Conservation (phyloP, 2,113 vertebrate species). For the Atlantisia rogersi region DNA sequence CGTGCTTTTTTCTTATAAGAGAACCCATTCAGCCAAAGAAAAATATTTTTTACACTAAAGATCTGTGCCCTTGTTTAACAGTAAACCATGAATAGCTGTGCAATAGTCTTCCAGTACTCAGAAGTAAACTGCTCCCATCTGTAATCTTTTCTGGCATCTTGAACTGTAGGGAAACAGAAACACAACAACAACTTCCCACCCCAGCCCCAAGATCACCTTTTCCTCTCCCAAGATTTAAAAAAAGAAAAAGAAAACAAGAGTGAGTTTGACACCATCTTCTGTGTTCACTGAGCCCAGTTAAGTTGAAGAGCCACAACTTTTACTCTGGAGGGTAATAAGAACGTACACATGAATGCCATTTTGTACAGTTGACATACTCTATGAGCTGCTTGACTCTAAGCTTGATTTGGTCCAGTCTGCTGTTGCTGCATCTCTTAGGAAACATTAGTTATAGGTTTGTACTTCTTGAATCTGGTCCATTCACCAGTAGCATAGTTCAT, state of each 20-base stretch:
- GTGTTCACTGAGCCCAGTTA: neutral
- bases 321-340: constrained; percentile 25
- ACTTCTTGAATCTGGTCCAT: constrained; percentile 99
- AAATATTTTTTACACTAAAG: neutral
- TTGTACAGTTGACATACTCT: constrained; percentile 41
- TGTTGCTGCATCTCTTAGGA: constrained; percentile 79
- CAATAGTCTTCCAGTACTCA: neutral
- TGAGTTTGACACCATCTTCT: neutral
- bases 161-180: neutral
- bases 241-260: neutral
- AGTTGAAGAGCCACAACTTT: constrained; percentile 3
- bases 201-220: neutral
- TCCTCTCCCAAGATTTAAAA: neutral
- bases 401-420: constrained; percentile 43
- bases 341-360: constrained; percentile 46
- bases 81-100: neutral
- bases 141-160: neutral
- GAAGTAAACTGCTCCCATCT: neutral
- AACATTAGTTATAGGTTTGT: constrained; percentile 96
- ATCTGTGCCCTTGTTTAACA: constrained; percentile 37
- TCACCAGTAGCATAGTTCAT: constrained; percentile 99
- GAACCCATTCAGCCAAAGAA: neutral
- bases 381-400: constrained; percentile 40
- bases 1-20: neutral
- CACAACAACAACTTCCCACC: neutral